These are phyloP conservation scores for Timema cristinae DNA, from an alignment of 2,888 invertebrate genomes.

Conservation along the genomic window DNA sequence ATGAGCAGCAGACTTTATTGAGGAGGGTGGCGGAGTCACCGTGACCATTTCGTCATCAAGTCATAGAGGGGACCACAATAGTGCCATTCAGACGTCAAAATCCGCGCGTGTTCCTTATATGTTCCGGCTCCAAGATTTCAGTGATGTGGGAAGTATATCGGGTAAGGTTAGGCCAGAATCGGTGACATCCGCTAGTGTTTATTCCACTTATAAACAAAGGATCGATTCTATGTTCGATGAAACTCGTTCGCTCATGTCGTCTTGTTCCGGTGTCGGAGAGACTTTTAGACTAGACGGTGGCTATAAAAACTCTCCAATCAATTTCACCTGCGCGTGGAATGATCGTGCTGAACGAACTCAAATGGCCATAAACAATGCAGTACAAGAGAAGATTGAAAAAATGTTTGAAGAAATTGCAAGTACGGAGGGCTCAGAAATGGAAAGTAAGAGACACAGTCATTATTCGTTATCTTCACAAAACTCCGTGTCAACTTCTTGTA, in stretches of 20 bases:
- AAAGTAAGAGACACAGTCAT: too few species aligned
- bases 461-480: conserved; percentile 40
- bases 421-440: too few species aligned
- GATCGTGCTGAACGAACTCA: too few species aligned
- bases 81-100: too few species aligned
- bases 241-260: conserved; percentile 49
- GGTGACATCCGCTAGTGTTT: conserved; percentile 34
- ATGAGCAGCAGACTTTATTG: too few species aligned
- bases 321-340: too few species aligned
- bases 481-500: conserved; percentile 22
- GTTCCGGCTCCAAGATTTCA: not conserved
- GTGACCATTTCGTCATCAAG: too few species aligned
- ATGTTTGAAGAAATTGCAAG: conserved; percentile 73
- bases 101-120: not conserved
- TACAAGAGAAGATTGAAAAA: conserved; percentile 81
- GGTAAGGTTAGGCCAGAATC: conserved; percentile 30
- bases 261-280: too few species aligned
- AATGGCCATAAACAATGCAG: conserved; percentile 52
- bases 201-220: conserved; percentile 73
- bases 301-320: too few species aligned
- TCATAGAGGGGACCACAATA: too few species aligned
- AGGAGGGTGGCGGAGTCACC: too few species aligned
- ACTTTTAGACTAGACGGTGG: too few species aligned
- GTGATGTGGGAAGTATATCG: not conserved
- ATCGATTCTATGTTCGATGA: conserved; percentile 85